These are phyloP conservation scores for Tachina grossa DNA, from an alignment of 2,888 invertebrate genomes.

Conservation along the genomic window DNA sequence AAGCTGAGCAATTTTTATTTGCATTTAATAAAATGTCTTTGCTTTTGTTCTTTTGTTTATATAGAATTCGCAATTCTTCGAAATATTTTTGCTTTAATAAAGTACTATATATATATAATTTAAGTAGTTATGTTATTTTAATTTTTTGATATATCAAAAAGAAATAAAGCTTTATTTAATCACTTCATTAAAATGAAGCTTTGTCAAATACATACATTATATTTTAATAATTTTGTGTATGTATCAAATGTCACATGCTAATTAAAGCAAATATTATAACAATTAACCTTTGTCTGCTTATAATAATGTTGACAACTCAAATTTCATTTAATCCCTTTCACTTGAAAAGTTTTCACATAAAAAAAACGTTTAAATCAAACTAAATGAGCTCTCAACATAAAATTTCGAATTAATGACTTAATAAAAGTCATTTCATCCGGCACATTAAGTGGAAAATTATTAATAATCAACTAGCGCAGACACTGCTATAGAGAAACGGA, in stretches of 20 bases:
- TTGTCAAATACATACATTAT: neutral
- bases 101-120: too few species aligned
- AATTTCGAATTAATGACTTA: neutral
- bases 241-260: slow-evolving; percentile 17
- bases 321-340: slow-evolving; percentile 2
- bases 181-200: too few species aligned
- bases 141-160: too few species aligned
- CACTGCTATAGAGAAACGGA: neutral
- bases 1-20: too few species aligned
- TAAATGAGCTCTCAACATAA: neutral
- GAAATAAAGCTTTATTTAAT: too few species aligned
- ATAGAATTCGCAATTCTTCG: too few species aligned
- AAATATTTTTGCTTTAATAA: too few species aligned
- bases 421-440: neutral
- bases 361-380: neutral
- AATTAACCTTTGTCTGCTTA: slow-evolving; percentile 29
- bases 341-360: slow-evolving; percentile 2
- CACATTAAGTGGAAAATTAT: neutral
- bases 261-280: slow-evolving; percentile 1
- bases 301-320: neutral
- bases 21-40: too few species aligned
- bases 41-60: too few species aligned
- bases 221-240: too few species aligned
- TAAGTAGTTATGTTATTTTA: too few species aligned
- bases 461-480: neutral